Conservation (phyloP, 2,797 vertebrate genomes). For the Hoplostethus mediterraneus region DNA sequence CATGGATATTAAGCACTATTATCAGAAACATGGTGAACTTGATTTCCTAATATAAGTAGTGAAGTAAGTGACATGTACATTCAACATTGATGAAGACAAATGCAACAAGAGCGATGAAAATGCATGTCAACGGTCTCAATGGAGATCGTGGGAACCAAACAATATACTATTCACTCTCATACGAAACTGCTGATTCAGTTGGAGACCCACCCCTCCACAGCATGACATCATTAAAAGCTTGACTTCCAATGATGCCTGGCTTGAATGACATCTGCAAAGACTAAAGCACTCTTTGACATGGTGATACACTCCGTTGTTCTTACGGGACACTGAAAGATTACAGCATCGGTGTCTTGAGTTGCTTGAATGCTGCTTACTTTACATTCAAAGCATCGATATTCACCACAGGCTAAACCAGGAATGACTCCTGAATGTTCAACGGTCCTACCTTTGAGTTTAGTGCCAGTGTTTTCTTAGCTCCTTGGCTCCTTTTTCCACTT, state of each 20-base stretch:
- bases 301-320: not conserved
- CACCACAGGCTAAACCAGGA: not conserved
- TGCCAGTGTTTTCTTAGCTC: conserved; percentile 10
- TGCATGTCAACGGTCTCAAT: not conserved
- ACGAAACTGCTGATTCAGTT: conserved; percentile 55
- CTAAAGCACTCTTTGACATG: conserved; percentile 9
- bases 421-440: not conserved
- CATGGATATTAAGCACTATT: not conserved
- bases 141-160: conserved; percentile 17
- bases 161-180: conserved; percentile 19
- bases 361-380: not conserved
- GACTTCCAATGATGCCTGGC: conserved; percentile 37
- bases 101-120: not conserved
- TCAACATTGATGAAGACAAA: not conserved
- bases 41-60: not conserved
- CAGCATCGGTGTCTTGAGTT: not conserved
- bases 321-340: not conserved
- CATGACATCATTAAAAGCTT: conserved; percentile 70
- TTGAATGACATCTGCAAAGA: conserved; percentile 26
- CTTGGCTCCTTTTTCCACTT: conserved; percentile 1
- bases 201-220: conserved; percentile 58
- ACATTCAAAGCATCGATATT: not conserved
- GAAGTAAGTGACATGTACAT: not conserved
- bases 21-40: no score
- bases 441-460: conserved; percentile 56